These are phyloP conservation scores for Thereva nobilitata DNA, from an alignment of 2,888 invertebrate genomes.

Conservation along the genomic window DNA sequence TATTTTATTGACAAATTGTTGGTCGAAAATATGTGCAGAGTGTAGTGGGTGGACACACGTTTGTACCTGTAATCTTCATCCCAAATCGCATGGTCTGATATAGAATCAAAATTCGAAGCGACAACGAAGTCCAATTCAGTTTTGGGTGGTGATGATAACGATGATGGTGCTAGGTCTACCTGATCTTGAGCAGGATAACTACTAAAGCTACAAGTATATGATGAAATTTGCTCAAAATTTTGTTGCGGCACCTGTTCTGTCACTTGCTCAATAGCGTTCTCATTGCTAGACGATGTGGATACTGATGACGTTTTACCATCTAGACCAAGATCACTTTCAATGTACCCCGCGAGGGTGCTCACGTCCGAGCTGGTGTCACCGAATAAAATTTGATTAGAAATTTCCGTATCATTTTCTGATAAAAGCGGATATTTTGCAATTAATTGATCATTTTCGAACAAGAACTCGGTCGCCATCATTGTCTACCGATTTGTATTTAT, in stretches of 20 bases:
- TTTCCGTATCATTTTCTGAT: background rate
- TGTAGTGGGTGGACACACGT: background rate
- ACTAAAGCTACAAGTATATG: slow-evolving; percentile 31
- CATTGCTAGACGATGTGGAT: background rate
- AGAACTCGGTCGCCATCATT: slow-evolving; percentile 24
- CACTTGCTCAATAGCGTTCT: slow-evolving; percentile 14
- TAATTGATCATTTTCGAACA: slow-evolving; percentile 11
- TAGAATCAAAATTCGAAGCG: slow-evolving; percentile 28
- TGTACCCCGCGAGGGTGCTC: slow-evolving; percentile 21
- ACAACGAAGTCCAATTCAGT: slow-evolving; percentile 26
- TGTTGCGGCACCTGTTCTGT: slow-evolving; percentile 29
- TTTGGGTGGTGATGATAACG: slow-evolving; percentile 25
- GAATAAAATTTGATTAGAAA: background rate
- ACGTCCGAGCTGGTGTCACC: slow-evolving; percentile 5
- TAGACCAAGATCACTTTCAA: slow-evolving; percentile 22
- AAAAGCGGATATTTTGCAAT: slow-evolving; percentile 13
- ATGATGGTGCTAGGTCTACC: slow-evolving; percentile 26
- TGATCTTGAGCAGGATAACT: slow-evolving; percentile 29
- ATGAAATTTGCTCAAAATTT: slow-evolving; percentile 27
- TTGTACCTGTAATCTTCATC: slow-evolving; percentile 30
- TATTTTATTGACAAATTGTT: slow-evolving; percentile 8
- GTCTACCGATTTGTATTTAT: slow-evolving; percentile 13
- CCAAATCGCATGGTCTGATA: slow-evolving; percentile 33
- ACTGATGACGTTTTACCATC: slow-evolving; percentile 5
- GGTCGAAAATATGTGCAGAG: slow-evolving; percentile 1